Conservation (phyloP, 1,140 invertebrate species). For the Temnothorax nylanderi region DNA sequence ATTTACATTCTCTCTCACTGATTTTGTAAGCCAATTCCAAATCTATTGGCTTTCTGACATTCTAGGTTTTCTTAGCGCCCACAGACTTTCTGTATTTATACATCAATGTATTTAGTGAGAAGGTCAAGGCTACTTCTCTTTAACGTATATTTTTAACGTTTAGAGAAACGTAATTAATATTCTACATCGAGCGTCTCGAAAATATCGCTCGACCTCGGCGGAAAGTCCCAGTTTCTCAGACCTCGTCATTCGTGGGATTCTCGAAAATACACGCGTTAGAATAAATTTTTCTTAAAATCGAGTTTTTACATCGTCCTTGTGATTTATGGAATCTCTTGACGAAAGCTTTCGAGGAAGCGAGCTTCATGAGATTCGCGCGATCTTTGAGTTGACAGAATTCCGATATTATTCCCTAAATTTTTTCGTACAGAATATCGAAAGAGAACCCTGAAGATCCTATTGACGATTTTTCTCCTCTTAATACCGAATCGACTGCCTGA, state of each 20-base stretch:
- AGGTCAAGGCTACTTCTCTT: conserved; percentile 23
- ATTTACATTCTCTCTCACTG: not conserved
- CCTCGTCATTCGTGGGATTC: conserved; percentile 12
- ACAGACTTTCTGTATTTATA: conserved; percentile 39
- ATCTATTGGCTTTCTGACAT: conserved; percentile 29
- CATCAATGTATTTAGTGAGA: conserved; percentile 15
- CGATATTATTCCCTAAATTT: conserved; percentile 4
- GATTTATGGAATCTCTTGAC: conserved; percentile 35
- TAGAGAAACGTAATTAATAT: conserved; percentile 50
- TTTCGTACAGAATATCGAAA: not conserved
- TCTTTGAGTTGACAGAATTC: conserved; percentile 15
- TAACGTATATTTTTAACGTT: conserved; percentile 7
- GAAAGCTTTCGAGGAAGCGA: not conserved
- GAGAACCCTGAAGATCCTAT: not conserved
- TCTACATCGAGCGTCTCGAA: not conserved
- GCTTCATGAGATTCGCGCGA: not conserved
- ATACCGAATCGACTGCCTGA: not conserved
- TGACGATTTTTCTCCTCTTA: not conserved
- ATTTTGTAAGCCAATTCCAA: not conserved
- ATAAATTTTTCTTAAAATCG: conserved; percentile 26
- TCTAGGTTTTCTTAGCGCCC: conserved; percentile 19
- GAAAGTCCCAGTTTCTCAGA: conserved; percentile 7
- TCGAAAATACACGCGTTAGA: not conserved
- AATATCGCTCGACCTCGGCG: conserved; percentile 20
- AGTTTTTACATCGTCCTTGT: not conserved